Conservation (phyloP, 1,140 invertebrate species). For the Drosophila auraria region DNA sequence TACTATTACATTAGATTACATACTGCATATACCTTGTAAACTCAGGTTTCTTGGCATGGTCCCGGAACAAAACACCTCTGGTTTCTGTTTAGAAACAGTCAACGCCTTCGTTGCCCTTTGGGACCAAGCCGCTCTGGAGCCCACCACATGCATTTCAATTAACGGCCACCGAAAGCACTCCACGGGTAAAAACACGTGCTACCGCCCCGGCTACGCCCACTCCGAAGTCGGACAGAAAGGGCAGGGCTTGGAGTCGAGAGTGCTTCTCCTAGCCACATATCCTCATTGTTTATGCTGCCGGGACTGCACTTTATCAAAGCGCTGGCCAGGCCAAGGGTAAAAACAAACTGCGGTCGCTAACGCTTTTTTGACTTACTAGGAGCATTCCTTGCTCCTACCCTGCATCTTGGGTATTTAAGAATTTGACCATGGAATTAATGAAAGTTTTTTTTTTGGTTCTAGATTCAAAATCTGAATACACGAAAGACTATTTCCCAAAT, state of each 20-base stretch:
- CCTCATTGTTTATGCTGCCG: conserved; percentile 78
- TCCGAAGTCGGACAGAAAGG: not conserved
- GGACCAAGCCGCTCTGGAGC: not conserved
- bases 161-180: conserved; percentile 76
- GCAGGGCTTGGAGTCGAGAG: conserved; percentile 3
- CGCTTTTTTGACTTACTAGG: conserved; percentile 63
- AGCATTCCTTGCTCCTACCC: conserved; percentile 24
- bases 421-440: not conserved
- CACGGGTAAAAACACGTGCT: conserved; percentile 74
- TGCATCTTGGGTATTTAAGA: not conserved
- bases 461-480: not conserved
- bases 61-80: conserved; percentile 58
- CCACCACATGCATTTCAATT: conserved; percentile 78
- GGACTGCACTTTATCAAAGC: conserved; percentile 79
- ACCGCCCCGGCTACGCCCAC: conserved; percentile 42
- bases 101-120: conserved; percentile 40
- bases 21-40: not conserved
- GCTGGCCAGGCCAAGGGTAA: conserved; percentile 53
- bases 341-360: conserved; percentile 70
- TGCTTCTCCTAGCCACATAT: conserved; percentile 31
- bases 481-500: too few relatives aligned
- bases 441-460: too few relatives aligned
- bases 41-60: conserved; percentile 5
- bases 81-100: conserved; percentile 45
- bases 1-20: too few relatives aligned